Evolutionary conservation across 2,113 vertebrate genomes (phyloP).

Genomic region (Mobula birostris): DNA sequence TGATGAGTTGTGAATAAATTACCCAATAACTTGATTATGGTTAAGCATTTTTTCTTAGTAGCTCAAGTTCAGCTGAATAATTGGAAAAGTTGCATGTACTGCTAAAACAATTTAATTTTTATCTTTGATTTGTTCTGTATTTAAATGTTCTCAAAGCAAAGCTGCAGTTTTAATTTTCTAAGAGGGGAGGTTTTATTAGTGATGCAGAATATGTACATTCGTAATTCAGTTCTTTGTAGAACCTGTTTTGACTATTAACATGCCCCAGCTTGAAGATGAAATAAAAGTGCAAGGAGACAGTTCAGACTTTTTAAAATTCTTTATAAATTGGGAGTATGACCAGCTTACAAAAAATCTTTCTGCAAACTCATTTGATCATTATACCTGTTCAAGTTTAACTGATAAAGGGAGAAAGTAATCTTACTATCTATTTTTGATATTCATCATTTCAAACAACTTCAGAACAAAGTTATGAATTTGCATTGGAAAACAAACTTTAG

Average conservation of each 20-base stretch:
- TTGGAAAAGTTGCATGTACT: constrained; percentile 7
- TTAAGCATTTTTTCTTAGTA: neutral
- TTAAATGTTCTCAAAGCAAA: neutral
- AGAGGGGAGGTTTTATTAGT: constrained; percentile 2
- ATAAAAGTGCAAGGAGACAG: neutral
- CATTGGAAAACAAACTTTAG: neutral
- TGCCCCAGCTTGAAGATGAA: neutral
- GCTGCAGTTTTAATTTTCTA: constrained; percentile 21
- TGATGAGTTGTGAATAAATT: constrained; percentile 34
- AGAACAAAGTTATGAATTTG: neutral
- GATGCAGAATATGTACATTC: neutral
- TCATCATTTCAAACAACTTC: constrained; percentile 13
- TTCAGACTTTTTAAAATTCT: constrained; percentile 4
- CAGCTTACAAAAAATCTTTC: constrained; percentile 13
- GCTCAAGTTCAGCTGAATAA: neutral
- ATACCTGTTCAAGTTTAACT: no score
- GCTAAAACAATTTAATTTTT: neutral
- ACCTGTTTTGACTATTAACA: neutral
- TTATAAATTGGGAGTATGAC: neutral
- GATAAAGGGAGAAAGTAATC: no score
- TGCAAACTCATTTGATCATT: constrained; percentile 30
- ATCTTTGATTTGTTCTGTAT: constrained; percentile 19
- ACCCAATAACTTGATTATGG: neutral
- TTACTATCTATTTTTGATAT: neutral
- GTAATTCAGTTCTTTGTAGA: constrained; percentile 27